Evolutionary conservation across 1,140 invertebrate genomes (phyloP).

Genomic region (Drosophila equinoxialis): DNA sequence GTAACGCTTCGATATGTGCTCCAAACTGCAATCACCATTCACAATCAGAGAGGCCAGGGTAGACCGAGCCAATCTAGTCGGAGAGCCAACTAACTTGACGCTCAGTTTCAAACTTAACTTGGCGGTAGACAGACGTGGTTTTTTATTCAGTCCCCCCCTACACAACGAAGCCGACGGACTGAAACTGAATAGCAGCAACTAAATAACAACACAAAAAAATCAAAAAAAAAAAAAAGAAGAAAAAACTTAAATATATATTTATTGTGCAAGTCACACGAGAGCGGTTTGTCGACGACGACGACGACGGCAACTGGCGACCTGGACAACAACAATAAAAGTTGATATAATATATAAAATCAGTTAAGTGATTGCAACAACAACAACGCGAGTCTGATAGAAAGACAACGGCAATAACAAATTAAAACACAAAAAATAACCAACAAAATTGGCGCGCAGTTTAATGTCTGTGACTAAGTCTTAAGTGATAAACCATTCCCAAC

Average conservation of each 20-base stretch:
- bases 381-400: slow-evolving; percentile 4
- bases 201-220: neutral
- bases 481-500: slow-evolving; percentile 15
- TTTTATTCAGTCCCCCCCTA: neutral
- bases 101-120: slow-evolving; percentile 55
- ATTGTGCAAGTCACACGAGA: slow-evolving; percentile 65
- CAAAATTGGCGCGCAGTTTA: slow-evolving; percentile 48
- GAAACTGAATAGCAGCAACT: slow-evolving; percentile 1
- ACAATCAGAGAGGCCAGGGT: neutral
- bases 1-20: neutral
- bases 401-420: slow-evolving; percentile 18
- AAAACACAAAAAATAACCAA: slow-evolving; percentile 12
- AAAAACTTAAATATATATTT: slow-evolving; percentile 2
- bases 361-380: slow-evolving; percentile 29
- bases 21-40: slow-evolving; percentile 13
- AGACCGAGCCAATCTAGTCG: slow-evolving; percentile 1
- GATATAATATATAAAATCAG: slow-evolving; percentile 34
- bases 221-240: too few species aligned
- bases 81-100: slow-evolving; percentile 24
- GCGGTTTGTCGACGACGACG: slow-evolving; percentile 2
- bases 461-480: slow-evolving; percentile 27
- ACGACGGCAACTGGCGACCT: neutral
- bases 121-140: slow-evolving; percentile 40
- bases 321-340: slow-evolving; percentile 36
- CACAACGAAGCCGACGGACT: too few species aligned